Evolutionary conservation across 2,797 vertebrate species (phyloP).

Genomic region (Pseudochirops cupreus): DNA sequence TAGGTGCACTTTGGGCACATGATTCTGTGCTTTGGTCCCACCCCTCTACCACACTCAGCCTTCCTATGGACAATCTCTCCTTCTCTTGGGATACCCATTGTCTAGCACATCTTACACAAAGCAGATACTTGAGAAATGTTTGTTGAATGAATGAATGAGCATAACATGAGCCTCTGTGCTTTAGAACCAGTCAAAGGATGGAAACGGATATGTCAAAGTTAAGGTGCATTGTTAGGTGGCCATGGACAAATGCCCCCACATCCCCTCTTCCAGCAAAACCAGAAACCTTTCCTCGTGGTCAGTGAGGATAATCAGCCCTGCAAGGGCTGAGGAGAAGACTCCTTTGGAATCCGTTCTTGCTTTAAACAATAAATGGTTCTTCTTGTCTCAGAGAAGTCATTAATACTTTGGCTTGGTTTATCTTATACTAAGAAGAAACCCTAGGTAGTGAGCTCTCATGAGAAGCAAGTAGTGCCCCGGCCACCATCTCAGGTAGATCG

Average conservation of each 20-base stretch:
- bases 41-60: too few relatives aligned
- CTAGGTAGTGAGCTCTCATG: constrained; percentile 69
- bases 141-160: constrained; percentile 48
- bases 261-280: constrained; percentile 51
- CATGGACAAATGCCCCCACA: background rate
- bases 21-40: too few relatives aligned
- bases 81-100: background rate
- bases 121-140: background rate
- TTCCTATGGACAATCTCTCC: background rate
- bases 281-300: constrained; percentile 24
- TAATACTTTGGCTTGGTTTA: constrained; percentile 75
- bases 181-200: background rate
- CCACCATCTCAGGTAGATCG: constrained; percentile 39
- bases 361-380: constrained; percentile 73
- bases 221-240: background rate
- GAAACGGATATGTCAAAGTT: constrained; percentile 52
- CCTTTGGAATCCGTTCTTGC: background rate
- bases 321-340: constrained; percentile 33
- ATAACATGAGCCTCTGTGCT: background rate
- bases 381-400: constrained; percentile 75
- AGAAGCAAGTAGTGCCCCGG: constrained; percentile 62
- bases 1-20: background rate
- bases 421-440: constrained; percentile 74
- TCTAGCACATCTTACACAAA: constrained; percentile 3
- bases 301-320: constrained; percentile 21